Base-by-base conservation (phyloP, 2,113 vertebrate species). In the Perca fluviatilis region DNA sequence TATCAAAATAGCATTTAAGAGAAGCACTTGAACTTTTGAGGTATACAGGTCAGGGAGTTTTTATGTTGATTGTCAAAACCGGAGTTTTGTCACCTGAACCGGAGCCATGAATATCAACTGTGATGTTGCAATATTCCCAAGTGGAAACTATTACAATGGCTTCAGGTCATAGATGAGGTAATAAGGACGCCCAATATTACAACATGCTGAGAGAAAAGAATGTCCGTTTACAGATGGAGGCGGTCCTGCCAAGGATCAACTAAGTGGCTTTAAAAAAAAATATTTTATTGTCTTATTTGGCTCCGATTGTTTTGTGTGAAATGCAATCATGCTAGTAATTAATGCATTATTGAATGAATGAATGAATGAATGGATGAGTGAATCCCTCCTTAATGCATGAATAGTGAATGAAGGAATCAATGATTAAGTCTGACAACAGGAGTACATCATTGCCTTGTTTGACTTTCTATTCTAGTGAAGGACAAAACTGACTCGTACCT, bases 181-280 rank as follows among this genome's bases (percentile, higher is more conserved):
- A 27, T 30, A 43, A 79, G 66, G 74, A 87, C 77, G 50, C 54
- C 57, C 65, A 11, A 11, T 61, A 92, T 91, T 89, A 74, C 67
- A 78, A 23, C 89, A 86, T 56, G 86, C 51, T 91, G 91, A 92
- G 61, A 84, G 83, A 82, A 64, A 80, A 88, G 87, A 84, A 80
- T 49, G 68, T 43, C 15, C 80, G 86, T 87, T 87, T 82, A 74
- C 76, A 70, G 50, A 77, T 75, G 18, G 68, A 76, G 43, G 65
- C 16, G 3, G 18, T 8, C 8, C 40, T 73, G 85, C 86, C 82
- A 80, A 30, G 21, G 61, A 49, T 80, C 49, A 79, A 79, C 77
- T 60, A 66, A 1, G 66, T 70, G 43, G 15, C 19, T 65, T 77
- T 81, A 47, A 33, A 68, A 58, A 27, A n/a, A 74, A 15, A 47